Base-by-base conservation (phyloP, 2,888 invertebrate species). In the Gymnocheta viridis region DNA sequence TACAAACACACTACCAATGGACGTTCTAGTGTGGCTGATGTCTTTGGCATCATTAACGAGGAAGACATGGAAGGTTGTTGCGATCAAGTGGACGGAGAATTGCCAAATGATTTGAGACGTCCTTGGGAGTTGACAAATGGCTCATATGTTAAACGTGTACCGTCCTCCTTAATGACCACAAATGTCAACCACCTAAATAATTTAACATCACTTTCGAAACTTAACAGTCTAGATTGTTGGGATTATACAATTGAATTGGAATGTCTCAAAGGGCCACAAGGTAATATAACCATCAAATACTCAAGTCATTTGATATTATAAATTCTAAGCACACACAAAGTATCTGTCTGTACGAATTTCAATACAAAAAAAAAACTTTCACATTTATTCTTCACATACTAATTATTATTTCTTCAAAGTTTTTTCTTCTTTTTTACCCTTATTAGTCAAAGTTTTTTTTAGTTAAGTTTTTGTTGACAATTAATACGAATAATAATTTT, bases 241-340 rank as follows among this genome's bases (percentile, higher is more conserved):
- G 96, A 96, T 93, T 96, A 96, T 91, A 95, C 96, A 62, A 95
- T 96, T 88, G 96, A 96, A 91, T 92, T 96, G 92, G 96, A 96
- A 91, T 96, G 96, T 91, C 93, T 96, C 88, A 94, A 95, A 91
- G 96, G 95, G 88, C 95, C 94, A 86, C 94, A 96, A 95, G 96
- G 96, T 96, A 92, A 87, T 1, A 12, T 4, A 14, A 60, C 2
- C 4, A 60, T 12, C 4, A 44, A n/a, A 7, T 10, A 29, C 10
- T 10, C 24, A 38, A 54, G 44, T 17, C 10, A 19, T 29, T 17
- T 27, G 10, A 2, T 19, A 74, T 67, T 54, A 82, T 35, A 27
- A 62, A 84, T 77, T 84, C 81, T 77, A 80, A 60, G 22, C 83
- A 80, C 70, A 70, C 51, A 24, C 12, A 35, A 38, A 27, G 14